Percentiles rank a stretch among this genome's conserved stretches.
These are phyloP conservation scores for Archivesica marissinica DNA, from an alignment of 1,140 invertebrate genomes.

Conservation along the genomic window DNA sequence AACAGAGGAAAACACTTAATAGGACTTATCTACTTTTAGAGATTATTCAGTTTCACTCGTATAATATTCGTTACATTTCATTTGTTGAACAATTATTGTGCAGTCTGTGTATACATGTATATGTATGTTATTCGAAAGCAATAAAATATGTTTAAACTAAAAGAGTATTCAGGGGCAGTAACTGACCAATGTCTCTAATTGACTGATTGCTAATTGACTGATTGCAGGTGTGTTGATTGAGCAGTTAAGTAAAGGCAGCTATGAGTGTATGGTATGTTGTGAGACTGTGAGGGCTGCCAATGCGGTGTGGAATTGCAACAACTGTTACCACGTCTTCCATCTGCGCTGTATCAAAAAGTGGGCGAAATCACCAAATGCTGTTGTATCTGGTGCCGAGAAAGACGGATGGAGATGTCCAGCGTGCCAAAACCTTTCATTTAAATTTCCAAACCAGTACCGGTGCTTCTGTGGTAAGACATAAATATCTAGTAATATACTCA, in stretches of 20 bases:
- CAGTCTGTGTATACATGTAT: no score
- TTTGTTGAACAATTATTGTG: no score
- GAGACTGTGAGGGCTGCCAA: constrained; percentile 91
- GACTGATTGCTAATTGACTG: no score
- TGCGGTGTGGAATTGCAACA: constrained; percentile 94
- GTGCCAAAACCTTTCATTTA: constrained; percentile 60
- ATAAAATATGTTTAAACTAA: no score
- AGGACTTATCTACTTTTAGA: no score
- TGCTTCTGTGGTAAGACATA: constrained; percentile 84
- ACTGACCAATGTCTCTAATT: no score
- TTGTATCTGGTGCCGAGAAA: constrained; percentile 56
- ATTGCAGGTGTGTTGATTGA: constrained; percentile 90
- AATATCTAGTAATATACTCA: no score
- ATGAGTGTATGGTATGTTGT: constrained; percentile 97
- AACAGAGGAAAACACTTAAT: no score
- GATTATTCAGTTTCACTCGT: no score
- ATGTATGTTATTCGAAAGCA: no score
- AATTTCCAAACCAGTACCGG: constrained; percentile 80
- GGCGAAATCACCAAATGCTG: constrained; percentile 91
- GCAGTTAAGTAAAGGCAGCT: constrained; percentile 90
- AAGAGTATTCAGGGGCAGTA: no score
- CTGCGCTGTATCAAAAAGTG: constrained; percentile 95
- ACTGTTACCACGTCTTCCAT: constrained; percentile 96
- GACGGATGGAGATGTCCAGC: constrained; percentile 95
- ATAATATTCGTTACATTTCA: no score